Evolutionary conservation across 2,888 invertebrate genomes (phyloP).

Genomic region (Ctenicera cuprea): DNA sequence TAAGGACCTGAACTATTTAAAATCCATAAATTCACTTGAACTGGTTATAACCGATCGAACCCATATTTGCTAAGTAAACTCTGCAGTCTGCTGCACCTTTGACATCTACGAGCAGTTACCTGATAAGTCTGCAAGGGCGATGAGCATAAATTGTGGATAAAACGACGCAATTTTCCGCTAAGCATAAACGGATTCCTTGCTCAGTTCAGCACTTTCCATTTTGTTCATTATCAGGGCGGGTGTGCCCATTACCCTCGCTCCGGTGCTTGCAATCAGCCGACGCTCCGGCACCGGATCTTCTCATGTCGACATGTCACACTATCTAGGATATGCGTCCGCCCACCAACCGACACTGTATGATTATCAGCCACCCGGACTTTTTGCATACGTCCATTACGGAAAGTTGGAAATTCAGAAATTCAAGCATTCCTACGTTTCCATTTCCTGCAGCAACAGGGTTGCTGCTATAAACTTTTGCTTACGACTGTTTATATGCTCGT

Average conservation of each 20-base stretch:
- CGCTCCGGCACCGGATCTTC: slow-evolving; percentile 49
- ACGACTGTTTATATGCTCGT: no score
- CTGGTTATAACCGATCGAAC: slow-evolving; percentile 53
- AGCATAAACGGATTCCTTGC: slow-evolving; percentile 58
- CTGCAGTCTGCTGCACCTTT: slow-evolving; percentile 53
- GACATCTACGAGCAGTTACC: slow-evolving; percentile 53
- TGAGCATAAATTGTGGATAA: slow-evolving; percentile 58
- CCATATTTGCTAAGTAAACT: slow-evolving; percentile 54
- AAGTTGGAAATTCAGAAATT: no score
- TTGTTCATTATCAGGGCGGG: slow-evolving; percentile 58
- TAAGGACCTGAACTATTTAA: slow-evolving; percentile 53
- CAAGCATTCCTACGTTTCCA: not conserved
- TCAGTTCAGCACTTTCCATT: slow-evolving; percentile 60
- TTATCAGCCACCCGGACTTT: slow-evolving; percentile 1
- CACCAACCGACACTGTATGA: slow-evolving; percentile 17
- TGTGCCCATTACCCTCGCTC: slow-evolving; percentile 56
- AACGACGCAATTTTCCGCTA: slow-evolving; percentile 61
- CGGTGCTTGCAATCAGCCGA: slow-evolving; percentile 57
- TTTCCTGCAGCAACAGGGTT: not conserved
- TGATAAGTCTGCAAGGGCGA: slow-evolving; percentile 53
- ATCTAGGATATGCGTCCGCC: slow-evolving; percentile 27
- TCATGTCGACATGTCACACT: slow-evolving; percentile 53
- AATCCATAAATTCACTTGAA: slow-evolving; percentile 53
- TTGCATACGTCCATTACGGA: not conserved
- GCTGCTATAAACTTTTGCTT: no score